Percentiles rank a stretch among this genome's conserved stretches.
Conservation (phyloP, 2,888 invertebrate genomes). For the Pandemis heparana region DNA sequence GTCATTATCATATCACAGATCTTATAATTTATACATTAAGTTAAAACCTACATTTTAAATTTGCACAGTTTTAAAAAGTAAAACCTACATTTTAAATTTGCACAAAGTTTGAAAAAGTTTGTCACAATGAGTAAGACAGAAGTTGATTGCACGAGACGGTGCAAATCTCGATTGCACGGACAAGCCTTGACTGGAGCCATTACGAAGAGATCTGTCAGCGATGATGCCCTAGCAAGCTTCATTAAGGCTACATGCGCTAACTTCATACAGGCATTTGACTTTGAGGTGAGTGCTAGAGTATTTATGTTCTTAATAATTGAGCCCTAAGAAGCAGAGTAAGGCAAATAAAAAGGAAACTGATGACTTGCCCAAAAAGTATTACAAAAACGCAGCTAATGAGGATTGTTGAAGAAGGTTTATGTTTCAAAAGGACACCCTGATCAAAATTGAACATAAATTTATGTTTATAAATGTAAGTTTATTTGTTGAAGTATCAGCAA, state of each 20-base stretch:
- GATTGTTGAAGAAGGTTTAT: no score
- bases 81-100: neutral
- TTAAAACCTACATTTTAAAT: neutral
- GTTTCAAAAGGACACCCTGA: no score
- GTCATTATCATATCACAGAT: slow-evolving; percentile 10
- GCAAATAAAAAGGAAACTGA: no score
- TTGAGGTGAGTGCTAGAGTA: slow-evolving; percentile 74
- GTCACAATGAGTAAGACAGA: slow-evolving; percentile 77
- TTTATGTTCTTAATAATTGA: neutral
- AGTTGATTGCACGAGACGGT: slow-evolving; percentile 86
- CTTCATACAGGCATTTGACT: slow-evolving; percentile 85
- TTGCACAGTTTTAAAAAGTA: neutral
- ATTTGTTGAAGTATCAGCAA: no score
- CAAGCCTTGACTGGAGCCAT: slow-evolving; percentile 87
- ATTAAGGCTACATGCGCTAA: slow-evolving; percentile 87
- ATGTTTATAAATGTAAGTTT: no score
- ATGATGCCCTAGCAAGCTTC: slow-evolving; percentile 85
- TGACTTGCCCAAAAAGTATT: no score
- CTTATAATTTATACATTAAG: neutral
- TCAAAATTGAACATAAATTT: no score
- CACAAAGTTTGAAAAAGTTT: neutral
- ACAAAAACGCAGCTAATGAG: no score
- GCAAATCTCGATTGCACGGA: slow-evolving; percentile 85
- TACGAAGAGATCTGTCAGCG: slow-evolving; percentile 87
- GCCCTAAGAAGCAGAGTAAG: neutral